Evolutionary conservation across 2,797 vertebrate species (phyloP).

Genomic region (Kryptopterus vitreolus): DNA sequence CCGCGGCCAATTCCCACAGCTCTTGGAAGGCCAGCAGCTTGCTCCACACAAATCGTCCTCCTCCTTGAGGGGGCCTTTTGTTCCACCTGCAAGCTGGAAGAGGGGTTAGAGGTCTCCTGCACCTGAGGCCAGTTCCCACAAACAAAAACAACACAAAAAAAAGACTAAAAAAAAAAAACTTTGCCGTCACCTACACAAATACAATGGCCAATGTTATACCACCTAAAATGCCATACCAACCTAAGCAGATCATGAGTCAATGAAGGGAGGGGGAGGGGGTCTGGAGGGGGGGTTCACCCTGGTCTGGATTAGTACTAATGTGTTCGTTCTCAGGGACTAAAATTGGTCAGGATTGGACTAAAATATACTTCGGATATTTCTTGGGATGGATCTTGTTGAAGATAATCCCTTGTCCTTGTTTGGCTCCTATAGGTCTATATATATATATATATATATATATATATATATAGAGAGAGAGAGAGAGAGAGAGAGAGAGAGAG

Average conservation of each 20-base stretch:
- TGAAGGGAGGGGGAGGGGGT: conserved; percentile 3
- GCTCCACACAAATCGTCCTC: conserved; percentile 65
- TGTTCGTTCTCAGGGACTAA: background rate
- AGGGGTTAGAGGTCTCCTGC: conserved; percentile 78
- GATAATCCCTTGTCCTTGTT: background rate
- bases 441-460: no score
- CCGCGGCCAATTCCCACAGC: conserved; percentile 55
- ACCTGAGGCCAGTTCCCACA: conserved; percentile 77
- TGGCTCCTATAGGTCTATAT: no score
- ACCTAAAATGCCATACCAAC: conserved; percentile 44
- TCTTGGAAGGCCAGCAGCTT: conserved; percentile 50
- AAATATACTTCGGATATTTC: background rate
- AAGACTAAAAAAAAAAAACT: conserved; percentile 56
- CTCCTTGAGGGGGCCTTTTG: conserved; percentile 76
- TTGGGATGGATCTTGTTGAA: background rate
- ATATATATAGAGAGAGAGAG: no score
- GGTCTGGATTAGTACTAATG: background rate
- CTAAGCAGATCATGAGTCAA: conserved; percentile 22
- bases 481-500: no score
- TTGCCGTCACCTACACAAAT: conserved; percentile 44
- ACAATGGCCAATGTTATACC: conserved; percentile 42
- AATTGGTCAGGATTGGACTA: background rate
- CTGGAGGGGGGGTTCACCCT: background rate
- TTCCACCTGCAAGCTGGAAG: conserved; percentile 73
- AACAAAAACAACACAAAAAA: no score